A percentile compares a stretch with the other conserved stretches of the same genome.
phyloP scores from a whole-genome alignment of 2,888 invertebrate species.

The Phortica magna region DNA sequence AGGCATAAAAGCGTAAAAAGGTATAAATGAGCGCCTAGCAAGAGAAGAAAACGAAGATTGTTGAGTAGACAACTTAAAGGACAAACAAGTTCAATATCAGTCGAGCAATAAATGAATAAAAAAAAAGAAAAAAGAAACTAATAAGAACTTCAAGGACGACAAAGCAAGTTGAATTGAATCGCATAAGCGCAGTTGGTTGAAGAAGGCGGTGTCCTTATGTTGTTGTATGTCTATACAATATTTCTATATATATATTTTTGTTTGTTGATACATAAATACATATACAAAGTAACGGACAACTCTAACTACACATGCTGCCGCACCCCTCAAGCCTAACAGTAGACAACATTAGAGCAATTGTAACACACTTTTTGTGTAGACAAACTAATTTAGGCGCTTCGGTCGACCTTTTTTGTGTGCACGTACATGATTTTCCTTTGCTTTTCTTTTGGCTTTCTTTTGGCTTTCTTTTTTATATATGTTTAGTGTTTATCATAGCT shows the following conservation, averaged over 20 bases:
- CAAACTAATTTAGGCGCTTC: not conserved
- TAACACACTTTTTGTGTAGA: no score
- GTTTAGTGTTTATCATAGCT: no score
- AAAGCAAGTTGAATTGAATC: slow-evolving; percentile 6
- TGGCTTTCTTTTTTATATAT: no score
- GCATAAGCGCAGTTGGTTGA: not conserved
- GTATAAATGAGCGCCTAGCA: no score
- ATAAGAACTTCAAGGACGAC: not conserved
- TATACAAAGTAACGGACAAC: no score
- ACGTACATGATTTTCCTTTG: not conserved
- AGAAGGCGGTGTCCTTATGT: slow-evolving; percentile 53
- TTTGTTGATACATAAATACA: no score
- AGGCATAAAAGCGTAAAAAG: not conserved
- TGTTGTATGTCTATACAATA: slow-evolving; percentile 28
- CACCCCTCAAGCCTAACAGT: no score
- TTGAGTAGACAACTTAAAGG: not conserved
- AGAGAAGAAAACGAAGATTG: no score
- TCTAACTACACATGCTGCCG: no score
- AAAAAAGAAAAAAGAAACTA: not conserved
- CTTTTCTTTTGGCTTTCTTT: slow-evolving; percentile 41
- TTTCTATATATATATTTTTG: no score
- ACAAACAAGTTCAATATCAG: slow-evolving; percentile 21
- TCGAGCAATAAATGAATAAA: not conserved
- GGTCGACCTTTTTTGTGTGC: slow-evolving; percentile 35
- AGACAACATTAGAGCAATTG: no score